Evolutionary conservation across 53 echinoderm and acorn worm species (phyloP), one percentile per base, ranked within the genome.

Genomic region (Echinarachnius parma): DNA sequence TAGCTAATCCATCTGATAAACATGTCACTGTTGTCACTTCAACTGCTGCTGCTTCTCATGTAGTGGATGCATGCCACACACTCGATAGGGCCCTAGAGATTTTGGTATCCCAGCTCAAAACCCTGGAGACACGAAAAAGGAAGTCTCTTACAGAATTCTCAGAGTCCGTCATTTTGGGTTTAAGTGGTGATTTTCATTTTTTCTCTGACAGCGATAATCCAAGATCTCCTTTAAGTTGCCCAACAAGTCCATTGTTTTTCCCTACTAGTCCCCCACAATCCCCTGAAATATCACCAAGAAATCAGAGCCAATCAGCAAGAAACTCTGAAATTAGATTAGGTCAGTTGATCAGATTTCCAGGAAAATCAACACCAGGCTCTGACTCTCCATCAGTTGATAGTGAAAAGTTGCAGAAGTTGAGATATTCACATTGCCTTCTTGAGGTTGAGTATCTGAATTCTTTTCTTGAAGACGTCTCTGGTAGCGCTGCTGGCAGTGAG

Each of bases 51-150:
- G 55, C 74, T 42, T 54, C 34, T 56, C 74, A 72, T 57, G 57
- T 72, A 35, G 36, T 42, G 74, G 74, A 72, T 72, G 74, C 74
- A 72, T 72, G 74, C 74, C 74, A 72, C 74, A 72, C 74, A 72
- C 42, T 72, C 26, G 74, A 72, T 23, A 72, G 56, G 56, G 37
- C 74, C 18, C 13, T 72, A 56, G 74, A 72, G 55, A 34, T 72
- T n/a, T 72, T 72, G 74, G 35, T 26, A 3, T 72, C 74, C 26
- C 74, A 72, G 39, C 37, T 72, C 20, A 54, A 72, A 45, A 22
- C 74, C 28, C 74, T 72, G 8, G 74, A 72, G 9, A 72, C 2
- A 18, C 74, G 74, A 37, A 72, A 72, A 42, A 54, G 74, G 31
- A 72, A 57, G 39, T 72, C 74, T 42, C 74, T 72, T 4, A 72